Base-by-base conservation (phyloP, 2,113 vertebrate species). In the Cyprinus carpio region DNA sequence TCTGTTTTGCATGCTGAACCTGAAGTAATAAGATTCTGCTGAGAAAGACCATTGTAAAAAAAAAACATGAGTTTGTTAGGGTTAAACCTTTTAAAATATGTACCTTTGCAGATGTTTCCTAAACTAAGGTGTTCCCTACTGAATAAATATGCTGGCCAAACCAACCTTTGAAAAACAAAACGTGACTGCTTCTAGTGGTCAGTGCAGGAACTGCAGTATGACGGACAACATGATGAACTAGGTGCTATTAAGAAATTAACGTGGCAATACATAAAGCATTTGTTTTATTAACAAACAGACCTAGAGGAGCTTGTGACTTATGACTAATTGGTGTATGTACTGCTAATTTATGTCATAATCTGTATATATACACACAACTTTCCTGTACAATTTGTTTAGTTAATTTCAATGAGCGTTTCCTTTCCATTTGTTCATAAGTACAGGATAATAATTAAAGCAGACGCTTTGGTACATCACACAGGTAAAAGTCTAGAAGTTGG, bases 171-270 rank as follows among this genome's bases (percentile, higher is more conserved):
- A 65, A 34, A 23, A 31, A 13, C 25, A 69, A 27, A 51, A 67
- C 62, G 4, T 69, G 80, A 69, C 80, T 67, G 25, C 62, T 13
- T 15, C 80, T 67, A 51, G 80, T 69, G 80, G 62, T 34, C 27
- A 69, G 2, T 69, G 43, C 0, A n/a, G 43, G 15, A 81, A 65
- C 20, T 81, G 62, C 62, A 81, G 7, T n/a, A 31, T 67, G 25
- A 49, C 25, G 31, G 5, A 80, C 40, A 46, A 13, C 18, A 81
- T 25, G 3, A 18, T 56, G 6, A 20, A 77, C 18, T 23, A 31
- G 75, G 29, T 37, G 29, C 20, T 23, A 72, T 72, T 2, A 72
- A 72, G 20, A 5, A 34, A 40, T 23, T 71, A 71, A 72, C 34
- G 23, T 40, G 9, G 18, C 11, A 12, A 72, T 40, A 40, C 37